A percentile compares a stretch with the other conserved stretches of the same genome.
These are phyloP conservation scores for Caprella mutica DNA, from an alignment of 2,888 invertebrate genomes.

Conservation along the genomic window DNA sequence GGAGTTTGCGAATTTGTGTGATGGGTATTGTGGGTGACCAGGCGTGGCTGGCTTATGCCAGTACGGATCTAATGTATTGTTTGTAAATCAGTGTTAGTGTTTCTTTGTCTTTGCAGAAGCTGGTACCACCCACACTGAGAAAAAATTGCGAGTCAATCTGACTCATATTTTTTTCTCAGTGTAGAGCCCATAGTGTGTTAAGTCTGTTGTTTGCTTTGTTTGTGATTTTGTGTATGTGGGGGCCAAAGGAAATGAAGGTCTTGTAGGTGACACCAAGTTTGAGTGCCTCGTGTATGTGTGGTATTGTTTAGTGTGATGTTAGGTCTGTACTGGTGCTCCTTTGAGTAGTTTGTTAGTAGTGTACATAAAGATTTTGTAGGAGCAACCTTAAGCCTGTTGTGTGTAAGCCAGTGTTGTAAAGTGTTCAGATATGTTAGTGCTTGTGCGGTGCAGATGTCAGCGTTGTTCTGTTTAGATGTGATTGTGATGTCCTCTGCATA, in stretches of 20 bases:
- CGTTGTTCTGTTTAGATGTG: background rate
- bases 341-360: conserved; percentile 1
- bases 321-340: conserved; percentile 6
- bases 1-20: background rate
- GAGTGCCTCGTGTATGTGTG: background rate
- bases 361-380: background rate
- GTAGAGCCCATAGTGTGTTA: no score
- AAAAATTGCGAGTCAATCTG: no score
- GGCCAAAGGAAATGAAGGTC: no score
- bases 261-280: background rate
- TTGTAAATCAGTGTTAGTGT: background rate
- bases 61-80: conserved; percentile 4
- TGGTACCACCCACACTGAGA: no score
- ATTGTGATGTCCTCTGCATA: conserved; percentile 33
- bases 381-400: background rate
- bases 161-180: no score
- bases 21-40: background rate
- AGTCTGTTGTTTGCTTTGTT: no score
- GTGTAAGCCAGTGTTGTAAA: conserved; percentile 1
- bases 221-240: no score
- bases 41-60: background rate
- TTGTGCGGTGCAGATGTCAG: background rate
- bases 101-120: no score
- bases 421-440: background rate
- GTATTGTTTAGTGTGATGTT: conserved; percentile 3